Conservation (phyloP, 2,797 vertebrate genomes). For the Zalophus californianus region DNA sequence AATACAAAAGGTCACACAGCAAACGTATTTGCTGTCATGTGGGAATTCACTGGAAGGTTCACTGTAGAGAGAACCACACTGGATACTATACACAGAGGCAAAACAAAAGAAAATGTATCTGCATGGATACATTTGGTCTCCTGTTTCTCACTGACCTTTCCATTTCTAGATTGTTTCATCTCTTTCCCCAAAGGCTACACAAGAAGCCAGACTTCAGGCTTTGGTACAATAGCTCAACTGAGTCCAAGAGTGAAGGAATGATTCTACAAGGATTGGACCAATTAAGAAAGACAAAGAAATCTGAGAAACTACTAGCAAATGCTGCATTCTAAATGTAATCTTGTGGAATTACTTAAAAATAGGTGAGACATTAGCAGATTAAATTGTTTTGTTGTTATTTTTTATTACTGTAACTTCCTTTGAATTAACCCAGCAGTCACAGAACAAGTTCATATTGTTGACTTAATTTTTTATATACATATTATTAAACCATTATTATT, state of each 20-base stretch:
- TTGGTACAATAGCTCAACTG: neutral
- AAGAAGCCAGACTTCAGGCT: neutral
- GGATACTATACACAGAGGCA: no score
- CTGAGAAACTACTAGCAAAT: neutral
- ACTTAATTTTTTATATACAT: neutral
- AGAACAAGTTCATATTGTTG: neutral
- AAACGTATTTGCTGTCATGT: neutral
- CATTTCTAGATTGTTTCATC: neutral
- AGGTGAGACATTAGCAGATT: neutral
- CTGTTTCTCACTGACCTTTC: neutral
- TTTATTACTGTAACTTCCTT: neutral
- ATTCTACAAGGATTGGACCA: neutral
- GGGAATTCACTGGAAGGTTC: neutral
- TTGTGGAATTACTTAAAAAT: neutral
- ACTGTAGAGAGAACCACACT: fast-evolving
- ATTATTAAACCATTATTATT: neutral
- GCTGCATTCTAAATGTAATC: neutral
- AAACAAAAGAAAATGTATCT: neutral
- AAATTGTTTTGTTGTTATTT: neutral
- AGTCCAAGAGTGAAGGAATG: neutral
- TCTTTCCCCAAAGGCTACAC: neutral
- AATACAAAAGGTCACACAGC: neutral
- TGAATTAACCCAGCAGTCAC: neutral
- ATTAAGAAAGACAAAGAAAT: neutral
- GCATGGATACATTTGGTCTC: fast-evolving